Conservation (phyloP, 2,888 invertebrate genomes). For the Trilocha varians region DNA sequence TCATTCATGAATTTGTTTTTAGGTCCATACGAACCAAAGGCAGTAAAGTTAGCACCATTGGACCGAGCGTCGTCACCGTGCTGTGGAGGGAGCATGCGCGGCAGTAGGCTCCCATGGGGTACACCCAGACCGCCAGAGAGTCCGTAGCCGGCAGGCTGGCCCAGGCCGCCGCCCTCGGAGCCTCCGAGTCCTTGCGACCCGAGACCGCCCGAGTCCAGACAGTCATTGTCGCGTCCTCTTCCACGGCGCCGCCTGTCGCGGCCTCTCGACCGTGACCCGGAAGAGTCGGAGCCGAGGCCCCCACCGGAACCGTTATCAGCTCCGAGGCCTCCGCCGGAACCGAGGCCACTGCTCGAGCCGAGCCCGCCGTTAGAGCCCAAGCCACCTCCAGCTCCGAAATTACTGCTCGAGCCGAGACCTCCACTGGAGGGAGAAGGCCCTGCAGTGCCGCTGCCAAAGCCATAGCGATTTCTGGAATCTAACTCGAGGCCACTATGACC, state of each 20-base stretch:
- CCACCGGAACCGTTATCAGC: constrained; percentile 25
- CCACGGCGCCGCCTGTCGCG: constrained; percentile 59
- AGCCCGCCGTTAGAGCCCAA: constrained; percentile 21
- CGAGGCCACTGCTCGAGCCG: constrained; percentile 15
- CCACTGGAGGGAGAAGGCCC: constrained; percentile 23
- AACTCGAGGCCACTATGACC: constrained; percentile 58
- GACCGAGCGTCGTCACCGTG: constrained; percentile 38
- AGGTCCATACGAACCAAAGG: constrained; percentile 57
- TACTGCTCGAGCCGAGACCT: constrained; percentile 20
- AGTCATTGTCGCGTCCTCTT: constrained; percentile 52
- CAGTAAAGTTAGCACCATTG: constrained; percentile 61
- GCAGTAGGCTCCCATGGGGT: constrained; percentile 61
- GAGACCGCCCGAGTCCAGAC: constrained; percentile 35
- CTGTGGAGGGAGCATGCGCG: constrained; percentile 62
- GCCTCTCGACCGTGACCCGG: constrained; percentile 35
- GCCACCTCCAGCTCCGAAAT: constrained; percentile 26
- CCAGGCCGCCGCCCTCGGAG: constrained; percentile 37
- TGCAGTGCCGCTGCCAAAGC: constrained; percentile 26
- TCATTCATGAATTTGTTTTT: constrained; percentile 37
- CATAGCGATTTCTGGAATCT: constrained; percentile 58
- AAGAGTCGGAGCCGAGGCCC: constrained; percentile 17
- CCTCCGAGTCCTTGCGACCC: constrained; percentile 35
- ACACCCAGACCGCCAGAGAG: constrained; percentile 60
- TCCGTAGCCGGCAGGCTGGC: constrained; percentile 31
- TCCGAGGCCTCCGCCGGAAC: constrained; percentile 28